Evolutionary conservation across 2,888 invertebrate species (phyloP), one percentile per base, ranked within the genome.

Genomic region (Drosophila cyrtoloma): DNA sequence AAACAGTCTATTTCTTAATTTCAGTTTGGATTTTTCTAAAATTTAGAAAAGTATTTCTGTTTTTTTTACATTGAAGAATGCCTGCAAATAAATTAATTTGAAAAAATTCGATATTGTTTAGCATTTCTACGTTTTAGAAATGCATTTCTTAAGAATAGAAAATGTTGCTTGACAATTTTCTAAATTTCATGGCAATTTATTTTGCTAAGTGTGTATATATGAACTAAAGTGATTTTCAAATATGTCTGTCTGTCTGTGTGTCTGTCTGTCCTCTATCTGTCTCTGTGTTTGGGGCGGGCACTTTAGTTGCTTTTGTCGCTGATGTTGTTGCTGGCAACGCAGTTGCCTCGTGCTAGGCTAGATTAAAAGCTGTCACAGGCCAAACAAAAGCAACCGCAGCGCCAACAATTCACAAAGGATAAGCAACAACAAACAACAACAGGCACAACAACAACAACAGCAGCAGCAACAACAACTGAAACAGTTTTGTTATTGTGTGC

Each of bases 151-250:
- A 7, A 16, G 4, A 16, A 26, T 16, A 16, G 1, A 16, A 42
- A 7, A 16, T 47, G 14, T 9, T 47, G 47, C 5, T 47, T 16
- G 47, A 5, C 47, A 16, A 47, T 47, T 26, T 9, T 47, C 74
- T 5, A 26, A 5, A 26, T 47, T 47, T 5, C 9, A 2, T 16
- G 14, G 47, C 7, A 47, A 26, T 26, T 28, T 4, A 47, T 47
- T 47, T 47, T 47, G 47, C 47, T 16, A 9, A 28, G 47, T 47
- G 47, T 47, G 47, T 26, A 28, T 47, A 81, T 90, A 85, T 88
- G 89, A 81, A 86, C 75, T 88, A 90, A 90, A 88, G 91, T 88
- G 91, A 88, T 88, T 88, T 88, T 88, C 91, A 85, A 89, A 89
- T 89, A 77, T 80, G 78, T 47, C 47, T 26, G 22, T 47, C 14